Evolutionary conservation across 2,888 invertebrate species (phyloP).

Genomic region (Monoplex corrugatus): DNA sequence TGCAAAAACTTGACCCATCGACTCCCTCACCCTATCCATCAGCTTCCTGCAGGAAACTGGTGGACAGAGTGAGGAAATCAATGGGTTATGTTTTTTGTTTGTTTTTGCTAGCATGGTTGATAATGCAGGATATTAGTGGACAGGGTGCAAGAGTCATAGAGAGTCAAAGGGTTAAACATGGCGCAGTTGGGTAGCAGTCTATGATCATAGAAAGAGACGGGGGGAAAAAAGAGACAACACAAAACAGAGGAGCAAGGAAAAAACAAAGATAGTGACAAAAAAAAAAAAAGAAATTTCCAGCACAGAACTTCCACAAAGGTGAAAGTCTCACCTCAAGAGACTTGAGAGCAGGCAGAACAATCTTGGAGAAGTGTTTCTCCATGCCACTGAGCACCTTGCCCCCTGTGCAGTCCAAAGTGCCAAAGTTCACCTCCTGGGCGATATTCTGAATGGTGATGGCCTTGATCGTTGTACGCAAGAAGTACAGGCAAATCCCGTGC

Average conservation of each 20-base stretch:
- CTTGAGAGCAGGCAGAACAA: slow-evolving; percentile 91
- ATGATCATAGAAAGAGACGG: background rate
- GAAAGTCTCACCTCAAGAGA: slow-evolving; percentile 76
- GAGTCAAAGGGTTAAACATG: background rate
- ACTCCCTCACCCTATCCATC: no score
- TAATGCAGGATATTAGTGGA: no score
- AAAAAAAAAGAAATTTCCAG: background rate
- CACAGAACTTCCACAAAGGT: no score
- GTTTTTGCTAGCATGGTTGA: no score
- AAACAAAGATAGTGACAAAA: background rate
- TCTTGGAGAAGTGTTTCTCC: slow-evolving; percentile 92
- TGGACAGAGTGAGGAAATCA: no score
- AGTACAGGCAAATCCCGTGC: slow-evolving; percentile 79
- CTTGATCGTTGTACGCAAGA: slow-evolving; percentile 78
- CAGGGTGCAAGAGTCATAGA: no score
- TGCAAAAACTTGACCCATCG: no score
- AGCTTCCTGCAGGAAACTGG: no score
- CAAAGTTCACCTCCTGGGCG: slow-evolving; percentile 80
- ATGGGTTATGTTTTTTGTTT: no score
- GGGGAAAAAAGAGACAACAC: no score
- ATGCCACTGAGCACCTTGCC: slow-evolving; percentile 89
- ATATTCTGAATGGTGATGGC: slow-evolving; percentile 78
- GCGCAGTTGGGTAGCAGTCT: no score
- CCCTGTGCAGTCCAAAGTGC: slow-evolving; percentile 84
- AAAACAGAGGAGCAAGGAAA: background rate